Conservation (phyloP, 2,888 invertebrate genomes). For the Spodoptera exigua region DNA sequence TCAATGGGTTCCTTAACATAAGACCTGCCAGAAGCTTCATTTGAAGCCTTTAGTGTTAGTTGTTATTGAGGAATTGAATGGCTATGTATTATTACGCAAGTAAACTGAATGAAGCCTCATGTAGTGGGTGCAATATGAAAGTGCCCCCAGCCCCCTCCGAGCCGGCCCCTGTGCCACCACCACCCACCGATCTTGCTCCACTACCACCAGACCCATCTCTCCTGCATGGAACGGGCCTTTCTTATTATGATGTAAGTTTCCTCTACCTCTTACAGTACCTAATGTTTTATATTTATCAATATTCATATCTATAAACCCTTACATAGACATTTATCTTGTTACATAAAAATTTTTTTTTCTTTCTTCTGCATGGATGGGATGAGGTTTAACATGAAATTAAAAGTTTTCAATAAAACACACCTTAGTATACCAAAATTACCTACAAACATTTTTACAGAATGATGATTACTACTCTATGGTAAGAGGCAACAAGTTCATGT, state of each 20-base stretch:
- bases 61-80: constrained; percentile 81
- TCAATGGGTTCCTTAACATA: constrained; percentile 71
- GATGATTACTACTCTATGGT: constrained; percentile 87
- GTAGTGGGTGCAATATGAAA: constrained; percentile 88
- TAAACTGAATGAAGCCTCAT: constrained; percentile 91
- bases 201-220: constrained; percentile 76
- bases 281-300: background rate
- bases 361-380: background rate
- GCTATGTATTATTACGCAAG: constrained; percentile 93
- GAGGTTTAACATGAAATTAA: background rate
- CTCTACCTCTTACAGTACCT: constrained; percentile 4
- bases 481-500: constrained; percentile 83
- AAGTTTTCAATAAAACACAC: background rate
- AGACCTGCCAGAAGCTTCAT: constrained; percentile 63
- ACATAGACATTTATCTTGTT: too few relatives aligned
- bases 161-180: constrained; percentile 75
- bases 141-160: constrained; percentile 79
- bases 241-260: constrained; percentile 84
- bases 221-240: constrained; percentile 80
- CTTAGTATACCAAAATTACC: too few relatives aligned
- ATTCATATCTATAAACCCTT: background rate
- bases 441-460: constrained; percentile 66
- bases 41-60: constrained; percentile 65
- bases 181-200: constrained; percentile 77
- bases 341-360: too few relatives aligned